A percentile compares a stretch with the other conserved stretches of the same genome.
These are phyloP conservation scores for Drosophila punjabiensis DNA, from an alignment of 1,140 invertebrate species.

Conservation along the genomic window DNA sequence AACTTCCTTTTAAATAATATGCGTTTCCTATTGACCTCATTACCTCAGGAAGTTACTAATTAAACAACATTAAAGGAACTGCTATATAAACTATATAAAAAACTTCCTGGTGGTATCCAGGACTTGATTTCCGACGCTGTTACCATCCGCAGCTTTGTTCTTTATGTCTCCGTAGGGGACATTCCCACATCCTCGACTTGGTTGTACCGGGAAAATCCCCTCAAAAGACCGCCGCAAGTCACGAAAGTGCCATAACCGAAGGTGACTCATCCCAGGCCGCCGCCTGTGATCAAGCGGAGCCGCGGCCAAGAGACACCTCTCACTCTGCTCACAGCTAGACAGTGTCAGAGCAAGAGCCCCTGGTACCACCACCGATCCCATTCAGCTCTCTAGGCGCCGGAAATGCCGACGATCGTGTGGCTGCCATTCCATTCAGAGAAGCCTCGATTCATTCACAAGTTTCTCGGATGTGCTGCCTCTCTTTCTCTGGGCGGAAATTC, in stretches of 20 bases:
- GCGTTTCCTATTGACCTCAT: neutral
- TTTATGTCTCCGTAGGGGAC: slow-evolving; percentile 16
- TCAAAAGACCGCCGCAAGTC: slow-evolving; percentile 43
- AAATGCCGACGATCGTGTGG: slow-evolving; percentile 47
- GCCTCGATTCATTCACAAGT: slow-evolving; percentile 23
- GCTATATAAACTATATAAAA: neutral
- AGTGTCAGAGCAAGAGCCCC: slow-evolving; percentile 8
- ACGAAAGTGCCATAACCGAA: slow-evolving; percentile 44
- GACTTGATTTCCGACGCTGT: neutral
- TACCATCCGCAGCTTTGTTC: neutral
- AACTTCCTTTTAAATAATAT: neutral
- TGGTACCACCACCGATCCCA: slow-evolving; percentile 16
- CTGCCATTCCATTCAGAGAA: slow-evolving; percentile 40
- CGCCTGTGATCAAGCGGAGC: slow-evolving; percentile 32
- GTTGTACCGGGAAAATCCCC: slow-evolving; percentile 38
- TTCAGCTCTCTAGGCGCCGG: slow-evolving; percentile 44
- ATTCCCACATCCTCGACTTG: slow-evolving; percentile 30
- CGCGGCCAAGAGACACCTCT: slow-evolving; percentile 22
- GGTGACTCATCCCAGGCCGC: slow-evolving; percentile 36
- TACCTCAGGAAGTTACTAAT: neutral
- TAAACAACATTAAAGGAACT: neutral
- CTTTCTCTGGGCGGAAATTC: slow-evolving; percentile 45
- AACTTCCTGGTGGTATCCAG: slow-evolving; percentile 1
- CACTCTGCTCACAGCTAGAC: slow-evolving; percentile 4
- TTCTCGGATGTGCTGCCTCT: neutral